These are phyloP conservation scores for Cebus imitator DNA, from an alignment of 2,113 vertebrate species.

Conservation along the genomic window DNA sequence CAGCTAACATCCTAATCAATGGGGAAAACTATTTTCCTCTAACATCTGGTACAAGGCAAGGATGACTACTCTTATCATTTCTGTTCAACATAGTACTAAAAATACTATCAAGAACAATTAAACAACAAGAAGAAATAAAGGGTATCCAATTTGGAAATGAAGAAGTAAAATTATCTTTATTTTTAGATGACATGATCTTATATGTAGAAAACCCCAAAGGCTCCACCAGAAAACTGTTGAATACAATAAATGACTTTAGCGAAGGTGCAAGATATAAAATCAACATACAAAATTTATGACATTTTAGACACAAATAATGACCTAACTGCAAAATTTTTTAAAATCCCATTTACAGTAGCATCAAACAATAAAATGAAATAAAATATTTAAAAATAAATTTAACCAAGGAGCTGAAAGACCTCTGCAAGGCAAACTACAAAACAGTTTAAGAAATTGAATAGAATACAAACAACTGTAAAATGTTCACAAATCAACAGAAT, in stretches of 20 bases:
- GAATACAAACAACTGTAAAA: not conserved
- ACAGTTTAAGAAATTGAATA: not conserved
- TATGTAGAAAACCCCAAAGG: not conserved
- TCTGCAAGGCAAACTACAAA: not conserved
- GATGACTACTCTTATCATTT: too few relatives aligned
- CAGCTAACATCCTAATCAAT: too few relatives aligned
- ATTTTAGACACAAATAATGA: not conserved
- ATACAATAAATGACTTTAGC: not conserved
- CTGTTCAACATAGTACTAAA: too few relatives aligned
- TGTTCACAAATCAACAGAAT: not conserved
- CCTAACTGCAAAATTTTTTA: not conserved
- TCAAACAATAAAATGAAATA: not conserved
- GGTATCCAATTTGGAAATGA: too few relatives aligned
- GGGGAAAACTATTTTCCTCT: too few relatives aligned
- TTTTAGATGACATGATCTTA: too few relatives aligned
- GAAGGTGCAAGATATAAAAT: not conserved
- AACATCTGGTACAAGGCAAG: too few relatives aligned
- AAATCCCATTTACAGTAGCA: not conserved
- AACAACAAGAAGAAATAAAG: too few relatives aligned
- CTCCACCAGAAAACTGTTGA: not conserved
- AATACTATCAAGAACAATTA: too few relatives aligned
- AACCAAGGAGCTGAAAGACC: not conserved
- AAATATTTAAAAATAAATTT: not conserved
- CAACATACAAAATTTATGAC: not conserved
- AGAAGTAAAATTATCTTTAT: too few relatives aligned